Percentiles rank a stretch among this genome's conserved stretches.
These are phyloP conservation scores for Argya squamiceps DNA, from an alignment of 2,797 vertebrate species.

Conservation along the genomic window DNA sequence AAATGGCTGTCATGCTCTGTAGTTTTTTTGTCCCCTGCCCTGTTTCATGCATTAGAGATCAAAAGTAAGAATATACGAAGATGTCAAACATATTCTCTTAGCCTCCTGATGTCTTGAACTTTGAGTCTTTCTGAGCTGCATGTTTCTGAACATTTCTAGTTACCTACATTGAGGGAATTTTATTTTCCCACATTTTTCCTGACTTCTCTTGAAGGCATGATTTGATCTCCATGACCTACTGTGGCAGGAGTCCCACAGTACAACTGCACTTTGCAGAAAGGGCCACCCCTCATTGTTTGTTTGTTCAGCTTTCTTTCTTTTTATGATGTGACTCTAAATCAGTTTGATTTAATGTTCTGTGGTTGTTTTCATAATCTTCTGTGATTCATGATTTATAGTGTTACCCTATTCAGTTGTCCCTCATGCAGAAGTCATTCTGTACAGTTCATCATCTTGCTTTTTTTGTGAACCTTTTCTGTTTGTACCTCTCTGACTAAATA, in stretches of 20 bases:
- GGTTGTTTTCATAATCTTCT: background rate
- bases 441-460: background rate
- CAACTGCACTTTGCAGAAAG: background rate
- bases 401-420: background rate
- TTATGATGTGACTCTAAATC: background rate
- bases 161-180: background rate
- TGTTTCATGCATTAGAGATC: background rate
- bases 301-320: background rate
- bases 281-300: background rate
- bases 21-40: background rate
- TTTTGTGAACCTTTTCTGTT: background rate
- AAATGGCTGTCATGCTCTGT: background rate
- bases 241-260: background rate
- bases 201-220: background rate
- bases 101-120: background rate
- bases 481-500: background rate
- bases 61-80: background rate
- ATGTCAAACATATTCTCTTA: background rate
- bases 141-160: background rate
- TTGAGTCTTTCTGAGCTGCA: background rate
- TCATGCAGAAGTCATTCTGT: background rate
- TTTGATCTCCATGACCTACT: background rate
- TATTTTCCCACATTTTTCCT: background rate
- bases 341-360: background rate
- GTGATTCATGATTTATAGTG: background rate